Percentiles rank a stretch among this genome's conserved stretches.
These are phyloP conservation scores for Gymnoscopelus braueri DNA, from an alignment of 2,797 vertebrate species.

Conservation along the genomic window DNA sequence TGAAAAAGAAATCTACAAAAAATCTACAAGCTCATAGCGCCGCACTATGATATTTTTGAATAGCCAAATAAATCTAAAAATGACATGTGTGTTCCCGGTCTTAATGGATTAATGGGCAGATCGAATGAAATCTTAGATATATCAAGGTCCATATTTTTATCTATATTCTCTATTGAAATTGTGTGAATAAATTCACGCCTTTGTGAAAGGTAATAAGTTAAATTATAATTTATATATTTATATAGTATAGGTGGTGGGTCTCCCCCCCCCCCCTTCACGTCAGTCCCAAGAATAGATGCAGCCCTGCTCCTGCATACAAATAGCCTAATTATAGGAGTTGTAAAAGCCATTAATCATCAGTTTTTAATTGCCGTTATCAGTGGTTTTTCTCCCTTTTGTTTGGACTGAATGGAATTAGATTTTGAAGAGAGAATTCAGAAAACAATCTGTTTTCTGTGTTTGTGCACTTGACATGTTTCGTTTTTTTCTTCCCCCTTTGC, in stretches of 20 bases:
- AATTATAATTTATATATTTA: constrained; percentile 65
- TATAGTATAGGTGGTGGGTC: constrained; percentile 45
- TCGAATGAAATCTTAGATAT: constrained; percentile 76
- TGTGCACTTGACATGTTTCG: constrained; percentile 8
- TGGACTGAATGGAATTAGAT: constrained; percentile 47
- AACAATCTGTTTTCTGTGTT: constrained; percentile 42
- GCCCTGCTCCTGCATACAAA: constrained; percentile 62
- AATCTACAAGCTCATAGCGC: too few relatives aligned
- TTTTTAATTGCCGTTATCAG: constrained; percentile 59
- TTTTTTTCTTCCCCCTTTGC: too few relatives aligned
- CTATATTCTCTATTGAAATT: constrained; percentile 58
- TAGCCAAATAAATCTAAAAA: too few relatives aligned
- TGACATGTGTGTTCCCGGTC: too few relatives aligned
- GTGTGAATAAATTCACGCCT: constrained; percentile 55
- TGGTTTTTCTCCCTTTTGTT: constrained; percentile 34
- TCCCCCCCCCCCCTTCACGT: constrained; percentile 35
- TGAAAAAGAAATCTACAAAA: too few relatives aligned
- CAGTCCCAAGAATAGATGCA: constrained; percentile 46
- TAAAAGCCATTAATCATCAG: constrained; percentile 62
- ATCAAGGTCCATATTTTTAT: constrained; percentile 51
- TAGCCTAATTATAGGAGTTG: constrained; percentile 63
- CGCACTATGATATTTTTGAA: too few relatives aligned
- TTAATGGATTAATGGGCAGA: constrained; percentile 62
- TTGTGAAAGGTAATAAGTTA: constrained; percentile 65
- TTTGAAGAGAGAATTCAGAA: constrained; percentile 46